Evolutionary conservation across 2,797 vertebrate genomes (phyloP), one percentile per base, ranked within the genome.

Genomic region (Sebastes oblongus): DNA sequence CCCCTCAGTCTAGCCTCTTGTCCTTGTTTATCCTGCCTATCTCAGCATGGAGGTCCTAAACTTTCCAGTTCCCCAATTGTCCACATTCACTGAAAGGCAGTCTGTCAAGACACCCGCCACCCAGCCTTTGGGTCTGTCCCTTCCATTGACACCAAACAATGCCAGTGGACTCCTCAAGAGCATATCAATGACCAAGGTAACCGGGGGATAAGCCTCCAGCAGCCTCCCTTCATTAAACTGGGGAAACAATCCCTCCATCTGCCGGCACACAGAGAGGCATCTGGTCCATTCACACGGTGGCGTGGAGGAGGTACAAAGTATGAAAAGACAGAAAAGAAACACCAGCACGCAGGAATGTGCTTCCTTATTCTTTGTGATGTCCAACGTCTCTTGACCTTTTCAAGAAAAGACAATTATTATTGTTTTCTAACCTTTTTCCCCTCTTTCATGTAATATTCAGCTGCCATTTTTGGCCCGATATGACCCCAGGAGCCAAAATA

Each of bases 211-310:
- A 86, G 86, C 83, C 84, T 76, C 39, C 78, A 32, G 60, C 86
- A 76, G 84, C 80, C 85, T 62, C 73, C 88, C 90, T 87, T 90
- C 86, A 90, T 89, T 90, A 91, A 74, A 78, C 65, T 8, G 54
- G 68, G 84, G 82, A 81, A 87, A 91, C 90, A 94, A 92, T 92
- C 86, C 88, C 60, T 83, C 94, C 93, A 94, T 94, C 93, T 95
- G 93, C 91, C 86, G 14, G 71, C 91, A 82, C 84, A 82, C 66
- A 66, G 81, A 54, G 80, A 76, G 82, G 91, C 93, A 94, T 94
- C 94, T 94, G 94, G 70, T 93, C 85, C 89, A 70, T 91, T 93
- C 91, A 93, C 84, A 87, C 70, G 5, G 71, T 16, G 12, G 22
- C 67, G 13, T 11, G 81, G 84, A 90, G 86, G 84, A 91, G 86